These are phyloP conservation scores for Neoscelio sp. DNA, from an alignment of 2,888 invertebrate species.

Conservation along the genomic window DNA sequence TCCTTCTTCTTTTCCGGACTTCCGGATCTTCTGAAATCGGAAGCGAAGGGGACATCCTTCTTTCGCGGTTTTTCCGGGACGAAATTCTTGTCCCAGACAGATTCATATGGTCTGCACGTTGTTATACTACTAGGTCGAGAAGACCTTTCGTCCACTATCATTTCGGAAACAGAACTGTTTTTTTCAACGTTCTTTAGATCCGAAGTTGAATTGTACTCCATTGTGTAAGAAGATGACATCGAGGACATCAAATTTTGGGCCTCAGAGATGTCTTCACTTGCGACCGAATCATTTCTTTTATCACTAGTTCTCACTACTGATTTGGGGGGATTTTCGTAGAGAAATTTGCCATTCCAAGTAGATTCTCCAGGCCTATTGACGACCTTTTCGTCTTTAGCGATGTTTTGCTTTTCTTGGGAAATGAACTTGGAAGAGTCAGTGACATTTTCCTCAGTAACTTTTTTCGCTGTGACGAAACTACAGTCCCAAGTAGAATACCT, in stretches of 20 bases:
- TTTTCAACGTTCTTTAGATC: conserved; percentile 73
- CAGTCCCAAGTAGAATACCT: too few relatives aligned
- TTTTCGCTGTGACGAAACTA: too few relatives aligned
- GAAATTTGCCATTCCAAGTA: conserved; percentile 85
- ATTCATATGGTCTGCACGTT: conserved; percentile 72
- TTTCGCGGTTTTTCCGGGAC: conserved; percentile 83
- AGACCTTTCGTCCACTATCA: conserved; percentile 76
- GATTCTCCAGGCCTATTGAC: conserved; percentile 75
- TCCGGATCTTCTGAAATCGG: conserved; percentile 41
- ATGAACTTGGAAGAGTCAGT: conserved; percentile 68
- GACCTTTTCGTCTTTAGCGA: conserved; percentile 43
- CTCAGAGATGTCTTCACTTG: conserved; percentile 79
- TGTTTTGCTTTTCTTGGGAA: conserved; percentile 64
- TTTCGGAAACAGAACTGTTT: conserved; percentile 75
- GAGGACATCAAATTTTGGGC: conserved; percentile 83
- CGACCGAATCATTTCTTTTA: conserved; percentile 74
- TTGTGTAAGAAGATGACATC: conserved; percentile 87
- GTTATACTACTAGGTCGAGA: conserved; percentile 48
- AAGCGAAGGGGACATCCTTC: conserved; percentile 60
- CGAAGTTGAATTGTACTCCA: conserved; percentile 82
- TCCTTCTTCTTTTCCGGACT: conserved; percentile 72
- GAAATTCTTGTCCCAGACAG: conserved; percentile 85
- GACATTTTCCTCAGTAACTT: neutral
- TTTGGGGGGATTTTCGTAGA: conserved; percentile 83
- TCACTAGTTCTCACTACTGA: conserved; percentile 71